Evolutionary conservation across 2,113 vertebrate genomes (phyloP).

Genomic region (Australoheros scitulus): DNA sequence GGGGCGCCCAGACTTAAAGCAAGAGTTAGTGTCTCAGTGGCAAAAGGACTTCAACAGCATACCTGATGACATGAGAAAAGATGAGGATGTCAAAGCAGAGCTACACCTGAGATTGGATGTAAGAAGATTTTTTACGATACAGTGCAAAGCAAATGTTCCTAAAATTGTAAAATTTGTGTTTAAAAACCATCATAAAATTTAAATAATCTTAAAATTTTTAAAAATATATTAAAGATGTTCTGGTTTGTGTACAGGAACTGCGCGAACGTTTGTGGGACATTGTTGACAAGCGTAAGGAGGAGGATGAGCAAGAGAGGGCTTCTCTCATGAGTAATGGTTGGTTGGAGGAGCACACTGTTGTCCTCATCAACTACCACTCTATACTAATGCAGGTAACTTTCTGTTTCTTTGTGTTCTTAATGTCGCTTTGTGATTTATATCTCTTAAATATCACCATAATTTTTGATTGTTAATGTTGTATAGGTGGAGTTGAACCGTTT

Average conservation of each 20-base stretch:
- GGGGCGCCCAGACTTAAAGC: constrained; percentile 86
- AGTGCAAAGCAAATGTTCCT: neutral
- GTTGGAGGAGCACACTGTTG: constrained; percentile 79
- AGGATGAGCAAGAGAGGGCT: constrained; percentile 82
- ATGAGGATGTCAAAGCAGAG: constrained; percentile 90
- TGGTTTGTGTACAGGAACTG: constrained; percentile 80
- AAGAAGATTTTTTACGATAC: constrained; percentile 53
- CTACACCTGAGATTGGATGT: constrained; percentile 90
- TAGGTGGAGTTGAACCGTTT: constrained; percentile 90
- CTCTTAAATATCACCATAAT: neutral
- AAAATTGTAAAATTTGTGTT: neutral
- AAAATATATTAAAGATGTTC: neutral
- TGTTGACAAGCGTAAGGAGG: constrained; percentile 84
- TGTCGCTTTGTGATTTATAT: neutral
- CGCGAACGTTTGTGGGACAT: constrained; percentile 88
- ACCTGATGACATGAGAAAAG: constrained; percentile 84
- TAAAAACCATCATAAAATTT: neutral
- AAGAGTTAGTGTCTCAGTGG: constrained; percentile 89
- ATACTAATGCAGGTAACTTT: constrained; percentile 87
- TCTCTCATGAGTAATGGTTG: constrained; percentile 81
- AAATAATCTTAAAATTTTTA: neutral
- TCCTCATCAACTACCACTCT: constrained; percentile 86
- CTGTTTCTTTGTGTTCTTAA: neutral
- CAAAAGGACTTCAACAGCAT: constrained; percentile 89
- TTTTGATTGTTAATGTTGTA: constrained; percentile 12